phyloP scores from a whole-genome alignment of 2,113 vertebrate species.

The Hirundichthys speculiger region DNA sequence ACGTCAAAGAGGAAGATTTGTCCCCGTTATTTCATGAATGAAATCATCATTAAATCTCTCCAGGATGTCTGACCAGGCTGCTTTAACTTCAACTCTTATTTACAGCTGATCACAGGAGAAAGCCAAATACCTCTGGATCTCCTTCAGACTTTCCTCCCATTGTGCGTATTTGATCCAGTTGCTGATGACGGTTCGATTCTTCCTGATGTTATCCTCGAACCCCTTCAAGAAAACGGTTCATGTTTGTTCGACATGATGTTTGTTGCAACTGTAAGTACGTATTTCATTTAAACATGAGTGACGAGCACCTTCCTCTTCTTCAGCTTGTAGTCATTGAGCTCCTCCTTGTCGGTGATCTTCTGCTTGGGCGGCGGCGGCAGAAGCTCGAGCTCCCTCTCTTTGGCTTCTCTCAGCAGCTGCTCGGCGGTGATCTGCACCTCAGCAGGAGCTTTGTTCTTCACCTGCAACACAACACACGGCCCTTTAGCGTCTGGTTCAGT shows the following conservation, averaged over 20 bases:
- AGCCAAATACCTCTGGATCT: conserved; percentile 94
- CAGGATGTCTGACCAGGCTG: no score
- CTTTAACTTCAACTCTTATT: no score
- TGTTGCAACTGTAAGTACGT: no score
- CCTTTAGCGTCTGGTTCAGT: neutral
- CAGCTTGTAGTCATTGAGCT: conserved; percentile 96
- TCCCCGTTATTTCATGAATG: neutral
- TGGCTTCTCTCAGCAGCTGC: conserved; percentile 94
- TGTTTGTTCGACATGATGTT: no score
- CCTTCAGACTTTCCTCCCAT: conserved; percentile 98
- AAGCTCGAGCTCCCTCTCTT: conserved; percentile 96
- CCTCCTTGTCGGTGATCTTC: conserved; percentile 98
- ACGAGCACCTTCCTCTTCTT: conserved; percentile 90
- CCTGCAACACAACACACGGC: conserved; percentile 74
- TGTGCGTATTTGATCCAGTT: conserved; percentile 99
- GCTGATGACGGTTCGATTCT: conserved; percentile 97
- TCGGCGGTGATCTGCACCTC: conserved; percentile 98
- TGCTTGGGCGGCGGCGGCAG: conserved; percentile 95
- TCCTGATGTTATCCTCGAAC: conserved; percentile 98
- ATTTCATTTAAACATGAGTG: no score
- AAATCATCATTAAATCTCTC: no score
- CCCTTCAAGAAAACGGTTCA: conserved; percentile 75
- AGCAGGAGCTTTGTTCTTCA: conserved; percentile 98
- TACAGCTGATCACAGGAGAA: no score
- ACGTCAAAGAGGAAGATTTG: neutral